Conservation (phyloP, 2,888 invertebrate species). For the Choreutis nemorana region DNA sequence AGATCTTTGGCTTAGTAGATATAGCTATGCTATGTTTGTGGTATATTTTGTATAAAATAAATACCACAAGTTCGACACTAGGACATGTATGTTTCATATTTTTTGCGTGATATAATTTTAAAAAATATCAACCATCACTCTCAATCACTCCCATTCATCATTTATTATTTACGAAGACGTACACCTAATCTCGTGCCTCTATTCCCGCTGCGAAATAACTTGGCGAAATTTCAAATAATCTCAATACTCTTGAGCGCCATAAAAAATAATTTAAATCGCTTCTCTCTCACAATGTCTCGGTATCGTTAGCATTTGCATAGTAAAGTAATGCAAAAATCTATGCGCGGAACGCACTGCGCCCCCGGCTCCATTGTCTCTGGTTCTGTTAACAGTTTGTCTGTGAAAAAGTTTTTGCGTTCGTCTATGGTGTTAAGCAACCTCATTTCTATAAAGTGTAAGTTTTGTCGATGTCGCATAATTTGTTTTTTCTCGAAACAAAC, state of each 20-base stretch:
- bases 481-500: no score
- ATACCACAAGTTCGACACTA: constrained; percentile 3
- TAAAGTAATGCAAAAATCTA: constrained; percentile 67
- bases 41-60: no score
- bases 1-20: no score
- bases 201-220: constrained; percentile 30
- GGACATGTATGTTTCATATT: constrained; percentile 2
- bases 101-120: neutral
- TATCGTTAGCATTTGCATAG: constrained; percentile 64
- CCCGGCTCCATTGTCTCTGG: constrained; percentile 28
- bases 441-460: no score
- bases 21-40: no score
- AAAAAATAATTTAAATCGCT: constrained; percentile 69
- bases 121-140: constrained; percentile 5
- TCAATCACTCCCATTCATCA: constrained; percentile 17
- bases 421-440: no score
- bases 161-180: constrained; percentile 48
- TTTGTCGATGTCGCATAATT: no score
- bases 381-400: no score
- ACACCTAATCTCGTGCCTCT: no score
- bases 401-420: no score
- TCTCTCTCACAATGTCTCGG: constrained; percentile 60
- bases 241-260: constrained; percentile 64
- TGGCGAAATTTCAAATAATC: constrained; percentile 49
- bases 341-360: constrained; percentile 44